A percentile compares a stretch with the other conserved stretches of the same genome.
Conservation (phyloP, 2,113 vertebrate genomes). For the Centropus bengalensis region DNA sequence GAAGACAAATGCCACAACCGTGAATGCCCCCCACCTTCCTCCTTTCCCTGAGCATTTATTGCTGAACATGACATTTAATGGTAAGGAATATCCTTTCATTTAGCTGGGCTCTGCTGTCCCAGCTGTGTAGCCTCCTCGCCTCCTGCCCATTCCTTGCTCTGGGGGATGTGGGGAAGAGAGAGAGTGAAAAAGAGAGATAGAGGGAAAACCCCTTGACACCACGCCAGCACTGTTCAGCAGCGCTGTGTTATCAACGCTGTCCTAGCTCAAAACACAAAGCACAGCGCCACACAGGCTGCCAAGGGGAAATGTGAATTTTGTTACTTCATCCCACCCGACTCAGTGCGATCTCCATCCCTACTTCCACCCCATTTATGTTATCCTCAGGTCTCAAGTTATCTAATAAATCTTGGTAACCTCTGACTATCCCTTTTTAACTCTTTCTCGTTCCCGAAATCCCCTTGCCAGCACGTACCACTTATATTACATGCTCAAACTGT, state of each 20-base stretch:
- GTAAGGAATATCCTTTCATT: not conserved
- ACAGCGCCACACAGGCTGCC: not conserved
- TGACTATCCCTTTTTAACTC: not conserved
- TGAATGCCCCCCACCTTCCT: not conserved
- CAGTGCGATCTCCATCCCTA: not conserved
- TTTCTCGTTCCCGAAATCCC: not conserved
- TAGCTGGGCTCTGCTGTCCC: not conserved
- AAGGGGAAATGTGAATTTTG: not conserved
- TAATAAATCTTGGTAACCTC: not conserved
- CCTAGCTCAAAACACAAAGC: not conserved
- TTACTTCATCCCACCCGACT: not conserved
- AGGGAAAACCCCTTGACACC: not conserved
- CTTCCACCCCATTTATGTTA: not conserved
- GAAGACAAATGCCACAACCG: not conserved
- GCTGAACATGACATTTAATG: rapidly evolving
- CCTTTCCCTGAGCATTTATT: not conserved
- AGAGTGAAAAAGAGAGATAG: too few species aligned
- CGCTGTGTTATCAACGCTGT: too few species aligned
- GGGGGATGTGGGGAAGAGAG: not conserved
- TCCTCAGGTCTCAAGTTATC: not conserved
- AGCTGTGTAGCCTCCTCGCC: not conserved
- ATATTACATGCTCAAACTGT: not conserved
- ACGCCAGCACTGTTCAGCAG: not conserved
- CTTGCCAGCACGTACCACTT: not conserved
- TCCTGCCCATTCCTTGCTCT: not conserved